Percentiles rank a stretch among this genome's conserved stretches.
Conservation (phyloP, 2,797 vertebrate species). For the Leucoraja ocellata region DNA sequence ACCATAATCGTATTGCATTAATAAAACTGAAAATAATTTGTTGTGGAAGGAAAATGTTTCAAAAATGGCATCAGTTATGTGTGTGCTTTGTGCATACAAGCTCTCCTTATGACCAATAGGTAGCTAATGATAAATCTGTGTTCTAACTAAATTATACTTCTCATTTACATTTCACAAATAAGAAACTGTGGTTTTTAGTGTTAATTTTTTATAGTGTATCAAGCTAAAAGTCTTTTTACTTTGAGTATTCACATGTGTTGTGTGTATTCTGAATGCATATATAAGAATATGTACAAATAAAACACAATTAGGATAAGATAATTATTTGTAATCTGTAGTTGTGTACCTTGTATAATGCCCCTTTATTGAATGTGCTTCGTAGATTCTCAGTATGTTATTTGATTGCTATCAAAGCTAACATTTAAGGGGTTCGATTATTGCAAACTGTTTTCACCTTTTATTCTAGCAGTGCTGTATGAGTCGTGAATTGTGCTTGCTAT, state of each 20-base stretch:
- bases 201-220: slow-evolving; percentile 33
- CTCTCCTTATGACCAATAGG: neutral
- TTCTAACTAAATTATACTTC: slow-evolving; percentile 30
- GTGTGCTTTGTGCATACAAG: neutral
- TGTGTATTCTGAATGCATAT: slow-evolving; percentile 36
- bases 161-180: slow-evolving; percentile 25
- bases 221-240: slow-evolving; percentile 36
- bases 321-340: slow-evolving; percentile 36
- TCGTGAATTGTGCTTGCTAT: slow-evolving; percentile 23
- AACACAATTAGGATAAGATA: slow-evolving; percentile 31
- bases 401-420: slow-evolving; percentile 31
- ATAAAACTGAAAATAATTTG: neutral
- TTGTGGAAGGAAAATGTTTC: neutral
- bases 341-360: slow-evolving; percentile 28
- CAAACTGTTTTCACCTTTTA: slow-evolving; percentile 22
- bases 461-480: slow-evolving; percentile 31
- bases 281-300: slow-evolving; percentile 36
- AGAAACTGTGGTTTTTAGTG: slow-evolving; percentile 38
- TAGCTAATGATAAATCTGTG: slow-evolving; percentile 10
- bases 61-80: slow-evolving; percentile 5
- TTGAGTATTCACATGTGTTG: slow-evolving; percentile 34
- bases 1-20: neutral
- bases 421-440: slow-evolving; percentile 30
- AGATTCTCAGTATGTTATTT: slow-evolving; percentile 36
- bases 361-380: slow-evolving; percentile 33